phyloP scores from a whole-genome alignment of 2,888 invertebrate genomes.

The Morpho helenor region DNA sequence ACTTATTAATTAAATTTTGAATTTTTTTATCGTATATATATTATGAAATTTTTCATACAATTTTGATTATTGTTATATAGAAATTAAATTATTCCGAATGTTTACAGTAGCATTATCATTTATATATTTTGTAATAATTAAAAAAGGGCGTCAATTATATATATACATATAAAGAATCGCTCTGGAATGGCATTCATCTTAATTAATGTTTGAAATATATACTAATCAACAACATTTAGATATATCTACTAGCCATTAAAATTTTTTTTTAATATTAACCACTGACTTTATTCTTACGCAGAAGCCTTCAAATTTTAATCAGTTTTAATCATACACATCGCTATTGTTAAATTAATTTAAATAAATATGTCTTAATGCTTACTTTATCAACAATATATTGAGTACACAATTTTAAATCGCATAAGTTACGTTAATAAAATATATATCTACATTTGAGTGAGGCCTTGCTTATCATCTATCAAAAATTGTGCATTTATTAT shows the following conservation, averaged over 20 bases:
- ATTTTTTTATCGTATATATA: too few species aligned
- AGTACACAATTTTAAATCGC: background rate
- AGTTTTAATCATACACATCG: background rate
- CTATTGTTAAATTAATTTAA: background rate
- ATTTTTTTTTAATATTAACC: background rate
- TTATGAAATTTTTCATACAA: too few species aligned
- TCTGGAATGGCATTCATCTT: slow-evolving; percentile 9
- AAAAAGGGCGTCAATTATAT: background rate
- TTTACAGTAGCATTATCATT: too few species aligned
- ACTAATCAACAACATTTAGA: slow-evolving; percentile 9
- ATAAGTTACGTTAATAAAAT: too few species aligned
- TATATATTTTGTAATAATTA: too few species aligned
- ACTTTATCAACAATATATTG: background rate
- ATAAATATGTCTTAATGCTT: slow-evolving; percentile 4
- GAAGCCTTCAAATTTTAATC: background rate
- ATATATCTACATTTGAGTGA: background rate
- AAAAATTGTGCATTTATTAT: slow-evolving; percentile 11
- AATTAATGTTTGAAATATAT: background rate
- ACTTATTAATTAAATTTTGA: too few species aligned
- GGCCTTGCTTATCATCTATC: slow-evolving; percentile 5
- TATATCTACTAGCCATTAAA: background rate
- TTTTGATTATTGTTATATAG: too few species aligned
- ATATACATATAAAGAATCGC: slow-evolving; percentile 1
- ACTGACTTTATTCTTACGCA: background rate
- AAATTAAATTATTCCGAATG: too few species aligned